Conservation (phyloP, 1,140 invertebrate genomes). For the Drosophila sturtevanti region DNA sequence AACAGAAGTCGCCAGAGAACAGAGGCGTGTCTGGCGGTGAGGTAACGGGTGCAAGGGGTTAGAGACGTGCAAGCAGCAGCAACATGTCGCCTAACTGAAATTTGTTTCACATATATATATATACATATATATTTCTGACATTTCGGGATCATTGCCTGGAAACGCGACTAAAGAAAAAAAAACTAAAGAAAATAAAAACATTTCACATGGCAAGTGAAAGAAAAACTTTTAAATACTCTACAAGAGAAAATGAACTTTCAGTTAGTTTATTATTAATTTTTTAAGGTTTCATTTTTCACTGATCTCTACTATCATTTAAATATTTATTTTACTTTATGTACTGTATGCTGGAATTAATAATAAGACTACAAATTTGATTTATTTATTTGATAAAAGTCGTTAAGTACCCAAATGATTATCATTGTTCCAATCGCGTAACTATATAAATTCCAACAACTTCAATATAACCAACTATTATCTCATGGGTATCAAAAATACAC, state of each 20-base stretch:
- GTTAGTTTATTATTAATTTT: no score
- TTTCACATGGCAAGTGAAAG: background rate
- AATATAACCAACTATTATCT: background rate
- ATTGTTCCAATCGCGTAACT: no score
- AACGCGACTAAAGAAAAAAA: background rate
- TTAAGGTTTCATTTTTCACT: no score
- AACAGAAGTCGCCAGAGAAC: background rate
- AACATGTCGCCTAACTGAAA: constrained; percentile 58
- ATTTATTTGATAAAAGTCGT: no score
- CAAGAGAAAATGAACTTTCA: background rate
- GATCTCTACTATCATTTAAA: no score
- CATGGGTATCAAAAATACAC: background rate
- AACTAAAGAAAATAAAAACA: background rate
- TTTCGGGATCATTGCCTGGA: constrained; percentile 61
- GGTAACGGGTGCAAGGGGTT: no score
- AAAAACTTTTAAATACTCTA: background rate
- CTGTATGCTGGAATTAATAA: no score
- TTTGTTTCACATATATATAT: constrained; percentile 54
- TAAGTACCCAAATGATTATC: no score
- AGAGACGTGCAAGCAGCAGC: background rate
- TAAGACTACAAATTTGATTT: no score
- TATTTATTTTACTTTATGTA: no score
- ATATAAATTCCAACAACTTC: background rate
- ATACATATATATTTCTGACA: constrained; percentile 39
- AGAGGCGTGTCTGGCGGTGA: background rate